Percentiles rank a stretch among this genome's conserved stretches.
phyloP scores from a whole-genome alignment of 2,888 invertebrate species.

The Lasioglossum pauxillum region DNA sequence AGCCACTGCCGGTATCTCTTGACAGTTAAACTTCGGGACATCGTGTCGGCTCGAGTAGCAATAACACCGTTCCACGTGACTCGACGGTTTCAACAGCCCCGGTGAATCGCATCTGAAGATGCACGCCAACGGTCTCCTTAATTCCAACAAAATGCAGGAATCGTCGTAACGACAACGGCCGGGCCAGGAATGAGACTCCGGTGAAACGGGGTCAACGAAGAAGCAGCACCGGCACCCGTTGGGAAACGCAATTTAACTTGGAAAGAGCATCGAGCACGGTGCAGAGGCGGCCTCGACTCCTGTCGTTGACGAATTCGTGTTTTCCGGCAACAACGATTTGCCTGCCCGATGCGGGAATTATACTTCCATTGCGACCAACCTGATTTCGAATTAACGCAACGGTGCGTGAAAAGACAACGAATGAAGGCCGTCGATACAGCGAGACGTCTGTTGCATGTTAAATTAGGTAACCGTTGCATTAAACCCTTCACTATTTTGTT shows the following conservation, averaged over 20 bases:
- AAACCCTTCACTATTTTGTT: not conserved
- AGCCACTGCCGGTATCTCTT: not conserved
- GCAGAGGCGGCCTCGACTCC: not conserved
- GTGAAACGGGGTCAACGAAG: conserved; percentile 34
- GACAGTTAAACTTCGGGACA: conserved; percentile 4
- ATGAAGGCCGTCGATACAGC: not conserved
- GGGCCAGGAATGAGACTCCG: not conserved
- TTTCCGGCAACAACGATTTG: not conserved
- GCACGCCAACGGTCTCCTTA: conserved; percentile 11
- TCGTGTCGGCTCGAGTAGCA: conserved; percentile 1
- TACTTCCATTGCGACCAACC: conserved; percentile 34
- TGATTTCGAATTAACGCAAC: conserved; percentile 31
- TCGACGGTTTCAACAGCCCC: not conserved
- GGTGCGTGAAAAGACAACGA: not conserved
- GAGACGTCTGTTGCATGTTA: conserved; percentile 37
- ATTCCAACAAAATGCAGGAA: conserved; percentile 7
- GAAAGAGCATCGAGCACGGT: conserved; percentile 24
- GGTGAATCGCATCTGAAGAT: not conserved
- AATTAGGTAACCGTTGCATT: not conserved
- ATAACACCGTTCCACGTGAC: conserved; percentile 2
- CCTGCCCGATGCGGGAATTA: conserved; percentile 54
- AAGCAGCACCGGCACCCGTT: conserved; percentile 17
- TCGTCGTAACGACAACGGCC: conserved; percentile 26
- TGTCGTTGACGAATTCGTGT: conserved; percentile 11
- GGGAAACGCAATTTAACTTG: conserved; percentile 47